These are phyloP conservation scores for Pseudochirops corinnae DNA, from an alignment of 2,797 vertebrate genomes.

Conservation along the genomic window DNA sequence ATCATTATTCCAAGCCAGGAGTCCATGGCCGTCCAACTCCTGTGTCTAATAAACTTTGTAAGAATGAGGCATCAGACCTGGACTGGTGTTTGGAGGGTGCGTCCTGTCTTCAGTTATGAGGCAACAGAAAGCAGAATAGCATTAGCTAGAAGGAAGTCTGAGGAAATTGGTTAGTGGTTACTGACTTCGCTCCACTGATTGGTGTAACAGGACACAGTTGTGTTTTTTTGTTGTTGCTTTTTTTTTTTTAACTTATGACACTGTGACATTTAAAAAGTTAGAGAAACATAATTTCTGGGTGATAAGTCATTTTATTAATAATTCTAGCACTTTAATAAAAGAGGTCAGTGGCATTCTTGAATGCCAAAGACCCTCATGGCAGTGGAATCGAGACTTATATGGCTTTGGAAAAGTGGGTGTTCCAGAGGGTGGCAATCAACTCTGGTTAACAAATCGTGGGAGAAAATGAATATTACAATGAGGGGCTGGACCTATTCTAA, in stretches of 20 bases:
- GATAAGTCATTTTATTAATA: not conserved
- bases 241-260: not conserved
- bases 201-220: not conserved
- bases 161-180: not conserved
- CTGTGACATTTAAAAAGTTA: not conserved
- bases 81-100: rapidly evolving
- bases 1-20: not conserved
- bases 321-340: not conserved
- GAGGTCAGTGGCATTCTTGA: too few relatives aligned
- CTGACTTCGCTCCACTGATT: not conserved
- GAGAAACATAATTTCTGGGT: not conserved
- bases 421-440: too few relatives aligned
- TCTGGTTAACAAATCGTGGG: too few relatives aligned
- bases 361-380: too few relatives aligned
- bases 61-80: not conserved
- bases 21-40: not conserved
- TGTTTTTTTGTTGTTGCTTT: not conserved
- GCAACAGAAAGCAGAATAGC: conserved; percentile 43
- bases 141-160: conserved; percentile 43
- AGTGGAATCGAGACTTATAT: too few relatives aligned
- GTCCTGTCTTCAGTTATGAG: conserved; percentile 28
- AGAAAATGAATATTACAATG: too few relatives aligned
- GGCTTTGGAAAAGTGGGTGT: too few relatives aligned
- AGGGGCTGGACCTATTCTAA: too few relatives aligned
- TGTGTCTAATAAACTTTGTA: not conserved